These are phyloP conservation scores for Aradus depressus DNA, from an alignment of 2,888 invertebrate species.

Conservation along the genomic window DNA sequence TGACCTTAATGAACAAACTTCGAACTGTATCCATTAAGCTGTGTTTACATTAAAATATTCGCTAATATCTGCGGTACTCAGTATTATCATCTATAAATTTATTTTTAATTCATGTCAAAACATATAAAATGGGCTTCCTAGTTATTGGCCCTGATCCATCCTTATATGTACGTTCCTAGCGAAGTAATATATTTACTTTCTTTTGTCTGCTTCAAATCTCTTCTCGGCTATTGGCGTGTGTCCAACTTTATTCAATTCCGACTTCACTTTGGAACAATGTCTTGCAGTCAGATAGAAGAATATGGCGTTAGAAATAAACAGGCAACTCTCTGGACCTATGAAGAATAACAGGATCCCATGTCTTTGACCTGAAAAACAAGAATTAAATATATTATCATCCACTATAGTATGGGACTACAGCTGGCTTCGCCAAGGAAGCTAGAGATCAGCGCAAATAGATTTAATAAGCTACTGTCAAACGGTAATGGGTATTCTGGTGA, in stretches of 20 bases:
- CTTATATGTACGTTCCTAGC: background rate
- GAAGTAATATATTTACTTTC: constrained; percentile 44
- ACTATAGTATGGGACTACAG: too few species aligned
- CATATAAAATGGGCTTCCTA: too few species aligned
- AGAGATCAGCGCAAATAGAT: too few species aligned
- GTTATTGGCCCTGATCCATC: background rate
- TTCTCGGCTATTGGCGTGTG: constrained; percentile 48
- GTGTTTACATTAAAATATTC: too few species aligned
- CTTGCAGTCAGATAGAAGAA: constrained; percentile 47
- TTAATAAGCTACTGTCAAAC: too few species aligned
- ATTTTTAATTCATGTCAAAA: too few species aligned
- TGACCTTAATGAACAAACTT: too few species aligned
- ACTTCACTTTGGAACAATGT: constrained; percentile 44
- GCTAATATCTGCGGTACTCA: too few species aligned
- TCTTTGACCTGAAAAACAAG: constrained; percentile 26
- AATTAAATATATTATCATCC: constrained; percentile 17
- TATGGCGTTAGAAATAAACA: constrained; percentile 46
- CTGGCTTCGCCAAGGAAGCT: too few species aligned
- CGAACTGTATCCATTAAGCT: too few species aligned
- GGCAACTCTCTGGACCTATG: constrained; percentile 47
- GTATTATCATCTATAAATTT: too few species aligned
- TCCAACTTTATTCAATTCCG: constrained; percentile 58
- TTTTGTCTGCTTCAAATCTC: constrained; percentile 54
- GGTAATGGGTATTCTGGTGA: too few species aligned
- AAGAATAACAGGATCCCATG: constrained; percentile 45